These are phyloP conservation scores for Zele albiditarsus DNA, from an alignment of 2,888 invertebrate species.

Conservation along the genomic window DNA sequence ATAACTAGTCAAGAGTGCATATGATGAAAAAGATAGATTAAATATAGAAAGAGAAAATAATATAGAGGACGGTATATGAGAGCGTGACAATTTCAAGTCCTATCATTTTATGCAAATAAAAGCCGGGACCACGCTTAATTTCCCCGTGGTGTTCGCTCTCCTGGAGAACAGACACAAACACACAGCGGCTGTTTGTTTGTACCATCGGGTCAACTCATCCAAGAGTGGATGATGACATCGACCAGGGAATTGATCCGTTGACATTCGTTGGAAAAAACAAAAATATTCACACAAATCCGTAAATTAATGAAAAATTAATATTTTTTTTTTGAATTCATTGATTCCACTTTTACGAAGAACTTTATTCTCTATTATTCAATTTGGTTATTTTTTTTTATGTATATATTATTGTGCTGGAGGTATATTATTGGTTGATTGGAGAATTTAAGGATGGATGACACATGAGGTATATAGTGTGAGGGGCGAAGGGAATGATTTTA, in stretches of 20 bases:
- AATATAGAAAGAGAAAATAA: constrained; percentile 33
- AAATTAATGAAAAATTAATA: too few species aligned
- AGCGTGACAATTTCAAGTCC: constrained; percentile 66
- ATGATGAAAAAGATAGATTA: not conserved
- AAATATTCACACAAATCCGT: not conserved
- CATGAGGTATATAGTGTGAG: not conserved
- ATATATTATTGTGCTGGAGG: not conserved
- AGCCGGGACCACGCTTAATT: constrained; percentile 67
- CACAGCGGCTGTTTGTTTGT: constrained; percentile 27
- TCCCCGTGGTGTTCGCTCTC: constrained; percentile 67
- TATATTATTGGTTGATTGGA: constrained; percentile 4
- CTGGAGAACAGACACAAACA: constrained; percentile 37
- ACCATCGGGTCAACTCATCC: constrained; percentile 27
- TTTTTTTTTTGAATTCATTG: too few species aligned
- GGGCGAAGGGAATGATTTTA: constrained; percentile 44
- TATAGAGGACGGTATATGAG: constrained; percentile 49
- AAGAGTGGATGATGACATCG: not conserved
- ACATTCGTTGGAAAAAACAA: constrained; percentile 6
- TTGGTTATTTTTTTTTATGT: not conserved
- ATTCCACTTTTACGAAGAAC: too few species aligned
- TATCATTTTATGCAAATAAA: constrained; percentile 73
- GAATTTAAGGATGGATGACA: constrained; percentile 12
- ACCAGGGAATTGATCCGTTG: not conserved
- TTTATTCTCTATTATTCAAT: too few species aligned
- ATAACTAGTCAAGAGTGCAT: not conserved